phyloP scores from a whole-genome alignment of 2,888 invertebrate species.

The Psococerastis gibbosa region DNA sequence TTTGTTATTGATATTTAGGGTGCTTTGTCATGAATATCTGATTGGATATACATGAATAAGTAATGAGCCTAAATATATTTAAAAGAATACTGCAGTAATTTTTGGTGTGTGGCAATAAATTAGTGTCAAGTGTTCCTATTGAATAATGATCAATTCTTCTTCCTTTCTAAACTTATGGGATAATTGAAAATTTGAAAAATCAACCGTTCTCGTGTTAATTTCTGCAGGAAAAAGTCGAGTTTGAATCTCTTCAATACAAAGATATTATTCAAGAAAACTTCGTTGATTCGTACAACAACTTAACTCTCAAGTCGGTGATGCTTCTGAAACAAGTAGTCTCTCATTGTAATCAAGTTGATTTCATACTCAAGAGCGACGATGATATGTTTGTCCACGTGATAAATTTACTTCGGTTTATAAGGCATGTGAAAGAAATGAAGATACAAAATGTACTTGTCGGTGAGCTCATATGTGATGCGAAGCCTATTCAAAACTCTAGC shows the following conservation, averaged over 20 bases:
- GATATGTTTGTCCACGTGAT: slow-evolving; percentile 70
- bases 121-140: not conserved
- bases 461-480: slow-evolving; percentile 56
- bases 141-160: slow-evolving; percentile 6
- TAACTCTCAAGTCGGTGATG: slow-evolving; percentile 69
- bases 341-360: slow-evolving; percentile 41
- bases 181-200: slow-evolving; percentile 1
- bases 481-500: slow-evolving; percentile 48
- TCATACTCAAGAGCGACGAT: slow-evolving; percentile 69
- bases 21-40: not conserved
- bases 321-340: slow-evolving; percentile 62
- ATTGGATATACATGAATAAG: not conserved
- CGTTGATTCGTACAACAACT: slow-evolving; percentile 67
- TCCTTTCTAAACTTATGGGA: no score
- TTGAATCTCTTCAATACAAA: slow-evolving; percentile 44
- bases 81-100: no score
- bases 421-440: slow-evolving; percentile 23
- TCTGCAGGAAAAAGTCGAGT: slow-evolving; percentile 38
- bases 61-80: not conserved
- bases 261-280: slow-evolving; percentile 73
- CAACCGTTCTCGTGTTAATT: slow-evolving; percentile 12
- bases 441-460: slow-evolving; percentile 37
- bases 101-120: no score
- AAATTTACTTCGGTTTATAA: slow-evolving; percentile 32
- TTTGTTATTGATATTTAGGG: no score